Evolutionary conservation across 2,797 vertebrate species (phyloP).

Genomic region (Mormyrops attenuatus): DNA sequence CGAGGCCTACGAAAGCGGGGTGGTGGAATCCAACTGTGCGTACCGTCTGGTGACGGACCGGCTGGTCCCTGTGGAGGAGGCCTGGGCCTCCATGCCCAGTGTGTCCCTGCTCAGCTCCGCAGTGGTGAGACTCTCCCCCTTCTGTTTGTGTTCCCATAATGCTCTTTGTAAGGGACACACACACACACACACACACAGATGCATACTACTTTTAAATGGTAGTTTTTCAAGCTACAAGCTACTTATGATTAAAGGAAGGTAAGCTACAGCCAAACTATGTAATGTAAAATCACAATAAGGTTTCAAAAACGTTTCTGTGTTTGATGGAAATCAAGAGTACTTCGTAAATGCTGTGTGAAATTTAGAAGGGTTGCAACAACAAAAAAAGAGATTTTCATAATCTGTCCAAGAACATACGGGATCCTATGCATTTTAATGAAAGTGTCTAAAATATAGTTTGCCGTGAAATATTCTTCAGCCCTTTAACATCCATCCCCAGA

Average conservation of each 20-base stretch:
- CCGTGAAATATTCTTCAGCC: background rate
- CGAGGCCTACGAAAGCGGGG: conserved; percentile 58
- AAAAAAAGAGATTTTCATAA: background rate
- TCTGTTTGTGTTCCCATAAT: conserved; percentile 10
- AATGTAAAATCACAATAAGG: background rate
- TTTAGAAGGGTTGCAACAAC: background rate
- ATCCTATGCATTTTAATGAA: background rate
- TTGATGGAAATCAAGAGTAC: background rate
- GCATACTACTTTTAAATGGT: background rate
- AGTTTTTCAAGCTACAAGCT: background rate
- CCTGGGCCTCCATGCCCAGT: conserved; percentile 62
- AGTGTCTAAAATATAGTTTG: background rate
- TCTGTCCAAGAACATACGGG: background rate
- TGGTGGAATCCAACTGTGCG: conserved; percentile 72
- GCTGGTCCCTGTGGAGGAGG: conserved; percentile 62
- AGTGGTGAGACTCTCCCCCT: conserved; percentile 47
- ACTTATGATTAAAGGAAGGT: background rate
- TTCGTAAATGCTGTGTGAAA: background rate
- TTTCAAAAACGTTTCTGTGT: background rate
- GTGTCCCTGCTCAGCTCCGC: conserved; percentile 53
- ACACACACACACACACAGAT: background rate
- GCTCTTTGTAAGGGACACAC: background rate
- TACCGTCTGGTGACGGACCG: conserved; percentile 65
- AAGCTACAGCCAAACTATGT: background rate
- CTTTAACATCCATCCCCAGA: background rate